Conservation (phyloP, 2,113 vertebrate species). For the Meriones unguiculatus region DNA sequence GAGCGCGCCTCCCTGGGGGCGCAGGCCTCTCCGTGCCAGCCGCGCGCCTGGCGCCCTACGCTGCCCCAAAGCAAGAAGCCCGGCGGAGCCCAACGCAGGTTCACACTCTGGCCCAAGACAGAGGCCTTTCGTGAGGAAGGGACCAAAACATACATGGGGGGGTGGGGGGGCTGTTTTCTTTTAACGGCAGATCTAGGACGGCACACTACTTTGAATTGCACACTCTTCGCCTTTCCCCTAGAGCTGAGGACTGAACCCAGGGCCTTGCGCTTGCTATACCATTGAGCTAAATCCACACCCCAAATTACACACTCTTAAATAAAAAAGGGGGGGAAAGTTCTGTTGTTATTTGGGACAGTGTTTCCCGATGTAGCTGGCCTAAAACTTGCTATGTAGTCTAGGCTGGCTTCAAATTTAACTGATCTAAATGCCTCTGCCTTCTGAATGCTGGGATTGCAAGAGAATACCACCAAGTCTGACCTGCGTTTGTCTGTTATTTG, state of each 20-base stretch:
- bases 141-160: background rate
- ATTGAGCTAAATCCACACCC: too few relatives aligned
- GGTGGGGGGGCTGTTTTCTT: too few relatives aligned
- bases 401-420: background rate
- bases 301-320: background rate
- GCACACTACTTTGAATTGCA: background rate
- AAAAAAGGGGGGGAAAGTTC: background rate
- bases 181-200: background rate
- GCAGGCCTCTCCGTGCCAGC: background rate
- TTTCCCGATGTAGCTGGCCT: background rate
- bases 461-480: background rate
- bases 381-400: too few relatives aligned
- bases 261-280: too few relatives aligned
- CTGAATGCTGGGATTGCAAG: background rate
- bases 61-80: background rate
- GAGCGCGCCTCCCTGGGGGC: background rate
- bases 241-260: too few relatives aligned
- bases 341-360: background rate
- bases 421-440: background rate
- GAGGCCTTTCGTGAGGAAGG: background rate
- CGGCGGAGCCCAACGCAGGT: background rate
- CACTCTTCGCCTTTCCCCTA: too few relatives aligned
- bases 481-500: background rate
- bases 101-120: background rate
- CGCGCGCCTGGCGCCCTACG: background rate